Evolutionary conservation across 2,797 vertebrate species (phyloP).

Genomic region (Sebastes trivittatus): DNA sequence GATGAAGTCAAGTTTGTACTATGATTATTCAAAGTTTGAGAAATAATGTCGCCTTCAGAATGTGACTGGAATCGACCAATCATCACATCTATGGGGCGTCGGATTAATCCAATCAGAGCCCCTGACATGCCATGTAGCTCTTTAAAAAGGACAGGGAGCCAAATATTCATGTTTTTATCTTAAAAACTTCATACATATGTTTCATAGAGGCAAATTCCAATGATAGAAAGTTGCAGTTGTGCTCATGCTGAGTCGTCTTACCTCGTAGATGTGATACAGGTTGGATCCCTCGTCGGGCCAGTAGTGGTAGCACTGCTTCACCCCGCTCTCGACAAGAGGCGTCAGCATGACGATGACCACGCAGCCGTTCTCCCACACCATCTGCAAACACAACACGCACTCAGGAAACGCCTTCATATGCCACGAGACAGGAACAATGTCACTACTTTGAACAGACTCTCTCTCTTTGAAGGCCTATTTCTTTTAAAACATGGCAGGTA

Average conservation of each 20-base stretch:
- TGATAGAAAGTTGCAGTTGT: neutral
- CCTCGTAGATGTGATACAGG: constrained; percentile 96
- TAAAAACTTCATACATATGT: neutral
- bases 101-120: neutral
- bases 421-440: neutral
- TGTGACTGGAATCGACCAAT: neutral
- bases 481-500: neutral
- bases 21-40: neutral
- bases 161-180: neutral
- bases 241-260: constrained; percentile 51
- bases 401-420: neutral
- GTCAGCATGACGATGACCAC: constrained; percentile 95
- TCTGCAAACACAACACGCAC: constrained; percentile 77
- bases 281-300: constrained; percentile 96
- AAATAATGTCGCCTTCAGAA: neutral
- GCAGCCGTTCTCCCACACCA: constrained; percentile 98
- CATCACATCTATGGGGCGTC: neutral
- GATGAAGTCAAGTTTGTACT: neutral
- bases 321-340: constrained; percentile 89
- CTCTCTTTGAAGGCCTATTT: neutral
- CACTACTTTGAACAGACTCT: neutral
- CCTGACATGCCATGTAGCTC: neutral
- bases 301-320: constrained; percentile 94
- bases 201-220: neutral
- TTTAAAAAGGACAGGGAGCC: neutral